Conservation (phyloP, 2,113 vertebrate species). For the Aptenodytes patagonicus region DNA sequence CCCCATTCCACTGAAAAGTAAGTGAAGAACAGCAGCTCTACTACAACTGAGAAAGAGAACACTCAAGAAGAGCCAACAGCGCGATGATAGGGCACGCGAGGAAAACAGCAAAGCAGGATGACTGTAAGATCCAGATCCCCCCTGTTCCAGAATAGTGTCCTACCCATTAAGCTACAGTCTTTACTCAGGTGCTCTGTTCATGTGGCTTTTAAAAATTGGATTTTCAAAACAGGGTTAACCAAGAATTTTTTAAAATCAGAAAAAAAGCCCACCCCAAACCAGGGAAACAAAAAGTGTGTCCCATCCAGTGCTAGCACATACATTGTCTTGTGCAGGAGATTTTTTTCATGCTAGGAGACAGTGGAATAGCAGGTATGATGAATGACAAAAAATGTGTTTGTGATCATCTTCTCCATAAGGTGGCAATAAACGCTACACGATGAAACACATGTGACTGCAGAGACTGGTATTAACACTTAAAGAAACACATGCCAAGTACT, state of each 20-base stretch:
- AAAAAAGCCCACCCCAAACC: not conserved
- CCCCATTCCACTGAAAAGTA: not conserved
- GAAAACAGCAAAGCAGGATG: not conserved
- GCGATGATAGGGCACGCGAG: rapidly evolving
- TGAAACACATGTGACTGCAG: not conserved
- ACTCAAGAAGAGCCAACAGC: not conserved
- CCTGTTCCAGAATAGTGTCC: not conserved
- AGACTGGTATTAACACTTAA: not conserved
- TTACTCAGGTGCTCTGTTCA: not conserved
- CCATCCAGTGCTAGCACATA: not conserved
- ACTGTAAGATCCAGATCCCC: not conserved
- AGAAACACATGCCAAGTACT: not conserved
- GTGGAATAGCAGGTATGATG: not conserved
- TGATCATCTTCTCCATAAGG: not conserved
- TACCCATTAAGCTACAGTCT: not conserved
- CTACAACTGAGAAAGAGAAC: not conserved
- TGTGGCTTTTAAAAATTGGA: not conserved
- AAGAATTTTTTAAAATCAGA: not conserved
- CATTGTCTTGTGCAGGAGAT: not conserved
- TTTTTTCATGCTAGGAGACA: not conserved
- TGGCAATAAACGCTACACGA: not conserved
- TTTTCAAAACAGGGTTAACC: not conserved
- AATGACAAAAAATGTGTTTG: not conserved
- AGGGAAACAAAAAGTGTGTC: not conserved
- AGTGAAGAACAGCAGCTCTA: not conserved